Base-by-base conservation (phyloP, 2,888 invertebrate genomes). In the Byasa hedistus region DNA sequence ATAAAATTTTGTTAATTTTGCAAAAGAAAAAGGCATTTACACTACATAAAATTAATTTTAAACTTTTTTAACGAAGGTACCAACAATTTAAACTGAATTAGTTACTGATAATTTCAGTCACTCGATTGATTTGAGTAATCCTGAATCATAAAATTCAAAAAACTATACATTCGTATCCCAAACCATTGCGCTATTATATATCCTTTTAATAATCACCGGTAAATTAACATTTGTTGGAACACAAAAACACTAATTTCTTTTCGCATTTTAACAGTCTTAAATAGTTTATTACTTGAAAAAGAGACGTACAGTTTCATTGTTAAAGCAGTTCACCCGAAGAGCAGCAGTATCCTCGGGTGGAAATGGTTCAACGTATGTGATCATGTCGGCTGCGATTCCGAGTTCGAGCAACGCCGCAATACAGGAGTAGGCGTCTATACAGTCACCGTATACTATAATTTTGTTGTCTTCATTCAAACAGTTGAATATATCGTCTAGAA, bases 371-470 rank as follows among this genome's bases (percentile, higher is more conserved):
- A 96, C 92, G 61, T 95, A 91, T 0, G 89, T 85, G 19, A 96
- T 93, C 75, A 88, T 85, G 0, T 85, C 76, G 0, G 93, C 86
- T 0, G 86, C 70, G 1, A 96, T 74, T 0, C 95, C 95, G 56
- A 93, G 83, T 64, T 94, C 93, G 4, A 96, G 76, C 27, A 96
- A 81, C 0, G 94, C 93, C 12, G 94, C 92, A 0, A 96, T 81
- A 73, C 95, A 94, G 66, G 93, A 92, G 75, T 94, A 95, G 0
- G 94, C 93, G 77, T 95, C 94, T 58, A 96, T 75, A 65, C 92
- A 93, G 61, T 93, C 92, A 0, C 96, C 96, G 77, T 96, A 96
- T 0, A 96, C 93, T 0, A 96, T 82, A 1, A 57, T 32, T 54
- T 71, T 72, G 0, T 80, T 74, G 67, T 78, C 82, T 83, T 71